A percentile compares a stretch with the other conserved stretches of the same genome.
Evolutionary conservation across 2,113 vertebrate species (phyloP).

Genomic region (Erythrocercus mccallii): DNA sequence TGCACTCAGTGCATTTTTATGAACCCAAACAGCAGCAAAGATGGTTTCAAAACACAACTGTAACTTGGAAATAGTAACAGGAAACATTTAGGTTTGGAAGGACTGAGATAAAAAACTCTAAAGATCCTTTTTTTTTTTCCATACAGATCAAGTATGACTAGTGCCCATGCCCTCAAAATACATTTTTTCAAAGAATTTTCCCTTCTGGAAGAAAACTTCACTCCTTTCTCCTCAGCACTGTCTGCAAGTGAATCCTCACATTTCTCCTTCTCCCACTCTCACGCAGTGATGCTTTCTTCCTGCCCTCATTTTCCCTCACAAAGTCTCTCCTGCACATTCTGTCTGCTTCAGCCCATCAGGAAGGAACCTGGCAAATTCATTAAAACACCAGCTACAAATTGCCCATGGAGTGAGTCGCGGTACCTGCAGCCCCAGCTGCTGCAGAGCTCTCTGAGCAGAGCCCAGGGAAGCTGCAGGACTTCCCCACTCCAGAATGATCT

Average conservation of each 20-base stretch:
- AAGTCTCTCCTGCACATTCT: background rate
- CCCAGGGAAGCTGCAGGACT: background rate
- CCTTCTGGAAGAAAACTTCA: background rate
- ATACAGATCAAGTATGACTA: background rate
- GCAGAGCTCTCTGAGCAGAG: background rate
- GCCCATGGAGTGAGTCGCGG: rapidly evolving
- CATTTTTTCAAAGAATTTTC: background rate
- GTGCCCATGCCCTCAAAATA: background rate
- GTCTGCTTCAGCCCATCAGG: background rate
- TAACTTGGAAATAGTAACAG: background rate
- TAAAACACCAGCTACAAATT: background rate
- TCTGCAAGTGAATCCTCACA: background rate
- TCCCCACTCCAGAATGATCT: background rate
- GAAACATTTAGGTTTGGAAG: background rate
- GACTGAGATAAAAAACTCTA: background rate
- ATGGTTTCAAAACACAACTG: background rate
- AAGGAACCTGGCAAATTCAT: background rate
- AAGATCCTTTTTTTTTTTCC: no score
- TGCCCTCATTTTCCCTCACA: background rate
- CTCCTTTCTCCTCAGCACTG: background rate
- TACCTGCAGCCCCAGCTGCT: background rate
- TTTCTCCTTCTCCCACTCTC: background rate
- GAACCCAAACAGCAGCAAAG: background rate
- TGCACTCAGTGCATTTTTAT: background rate
- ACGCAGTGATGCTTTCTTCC: rapidly evolving